Conservation (phyloP, 2,797 vertebrate species). For the Catamblyrhynchus diadema region DNA sequence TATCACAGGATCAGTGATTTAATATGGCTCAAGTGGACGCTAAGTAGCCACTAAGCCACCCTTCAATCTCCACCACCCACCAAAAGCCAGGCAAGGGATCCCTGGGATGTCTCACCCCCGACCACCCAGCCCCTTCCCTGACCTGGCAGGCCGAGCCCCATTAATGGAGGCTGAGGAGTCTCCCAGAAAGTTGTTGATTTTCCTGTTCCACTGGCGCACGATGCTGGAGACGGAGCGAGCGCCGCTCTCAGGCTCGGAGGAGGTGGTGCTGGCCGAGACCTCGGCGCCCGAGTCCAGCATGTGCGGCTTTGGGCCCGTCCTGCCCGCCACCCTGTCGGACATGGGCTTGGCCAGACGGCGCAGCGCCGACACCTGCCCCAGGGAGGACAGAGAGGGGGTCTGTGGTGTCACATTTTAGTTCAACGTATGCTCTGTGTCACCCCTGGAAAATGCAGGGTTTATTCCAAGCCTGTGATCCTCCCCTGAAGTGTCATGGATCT, state of each 20-base stretch:
- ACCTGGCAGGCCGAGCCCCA: slow-evolving; percentile 75
- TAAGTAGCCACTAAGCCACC: background rate
- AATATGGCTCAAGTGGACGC: background rate
- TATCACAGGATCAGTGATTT: background rate
- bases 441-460: too few relatives aligned
- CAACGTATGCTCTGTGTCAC: too few relatives aligned
- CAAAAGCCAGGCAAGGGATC: background rate
- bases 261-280: slow-evolving; percentile 88
- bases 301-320: slow-evolving; percentile 76
- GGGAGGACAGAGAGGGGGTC: background rate
- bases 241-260: slow-evolving; percentile 84
- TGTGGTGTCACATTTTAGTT: too few relatives aligned
- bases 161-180: slow-evolving; percentile 71
- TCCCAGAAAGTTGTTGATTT: slow-evolving; percentile 85
- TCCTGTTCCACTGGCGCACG: slow-evolving; percentile 95
- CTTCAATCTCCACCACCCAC: background rate
- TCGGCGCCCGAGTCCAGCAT: slow-evolving; percentile 87
- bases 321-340: slow-evolving; percentile 88
- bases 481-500: too few relatives aligned
- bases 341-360: slow-evolving; percentile 92
- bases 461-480: too few relatives aligned
- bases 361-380: slow-evolving; percentile 83
- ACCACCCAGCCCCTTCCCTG: background rate
- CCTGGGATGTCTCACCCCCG: background rate
- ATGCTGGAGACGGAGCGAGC: slow-evolving; percentile 88